Percentiles rank a stretch among this genome's conserved stretches.
phyloP scores from a whole-genome alignment of 2,113 vertebrate genomes.

The Nymphicus hollandicus region DNA sequence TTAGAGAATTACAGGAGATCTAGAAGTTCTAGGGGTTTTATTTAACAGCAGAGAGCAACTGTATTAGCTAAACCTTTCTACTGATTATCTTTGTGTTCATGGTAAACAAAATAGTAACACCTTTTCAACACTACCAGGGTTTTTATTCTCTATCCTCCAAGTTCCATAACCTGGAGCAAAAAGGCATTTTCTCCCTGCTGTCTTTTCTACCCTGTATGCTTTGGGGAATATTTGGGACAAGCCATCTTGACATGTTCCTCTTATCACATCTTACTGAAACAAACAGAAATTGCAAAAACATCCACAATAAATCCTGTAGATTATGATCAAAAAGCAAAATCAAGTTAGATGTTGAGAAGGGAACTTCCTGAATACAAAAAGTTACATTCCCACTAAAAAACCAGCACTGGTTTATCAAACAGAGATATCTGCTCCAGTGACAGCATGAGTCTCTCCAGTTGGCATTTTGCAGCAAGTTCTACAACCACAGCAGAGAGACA shows the following conservation, averaged over 20 bases:
- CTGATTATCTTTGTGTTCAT: background rate
- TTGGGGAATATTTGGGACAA: background rate
- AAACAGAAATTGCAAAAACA: background rate
- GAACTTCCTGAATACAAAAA: background rate
- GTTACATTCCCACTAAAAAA: background rate
- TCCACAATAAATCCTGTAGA: background rate
- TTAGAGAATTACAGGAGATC: background rate
- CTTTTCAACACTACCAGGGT: background rate
- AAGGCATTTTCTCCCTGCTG: background rate
- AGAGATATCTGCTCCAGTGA: background rate
- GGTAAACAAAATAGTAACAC: background rate
- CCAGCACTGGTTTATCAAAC: background rate
- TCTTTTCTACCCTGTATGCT: background rate
- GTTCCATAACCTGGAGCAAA: background rate
- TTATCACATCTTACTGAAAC: background rate
- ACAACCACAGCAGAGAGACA: background rate
- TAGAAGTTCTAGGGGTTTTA: background rate
- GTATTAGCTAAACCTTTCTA: background rate
- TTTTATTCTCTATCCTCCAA: background rate
- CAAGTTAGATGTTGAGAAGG: background rate
- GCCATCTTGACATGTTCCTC: background rate
- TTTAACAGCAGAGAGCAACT: background rate
- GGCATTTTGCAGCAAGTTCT: background rate
- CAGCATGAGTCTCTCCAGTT: accelerated
- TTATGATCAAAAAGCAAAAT: background rate